Percentiles rank a stretch among this genome's conserved stretches.
Conservation (phyloP, 1,140 invertebrate species). For the Trissolcus basalis region DNA sequence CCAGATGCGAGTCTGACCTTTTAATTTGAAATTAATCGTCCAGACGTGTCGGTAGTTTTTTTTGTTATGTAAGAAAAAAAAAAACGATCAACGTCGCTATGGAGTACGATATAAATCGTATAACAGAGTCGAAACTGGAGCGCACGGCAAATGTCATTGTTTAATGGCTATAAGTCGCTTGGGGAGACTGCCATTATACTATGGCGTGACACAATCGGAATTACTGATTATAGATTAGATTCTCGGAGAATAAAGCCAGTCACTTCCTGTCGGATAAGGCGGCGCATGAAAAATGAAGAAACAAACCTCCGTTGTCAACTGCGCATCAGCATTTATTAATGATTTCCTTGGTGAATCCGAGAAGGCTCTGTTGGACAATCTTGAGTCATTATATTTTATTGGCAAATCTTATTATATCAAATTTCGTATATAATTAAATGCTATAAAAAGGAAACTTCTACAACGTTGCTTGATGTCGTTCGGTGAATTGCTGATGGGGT, state of each 20-base stretch:
- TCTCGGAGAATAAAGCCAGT: slow-evolving; percentile 62
- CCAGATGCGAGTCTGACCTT: background rate
- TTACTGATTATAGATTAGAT: slow-evolving; percentile 66
- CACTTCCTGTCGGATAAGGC: slow-evolving; percentile 57
- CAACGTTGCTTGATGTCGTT: no score
- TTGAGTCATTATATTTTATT: no score
- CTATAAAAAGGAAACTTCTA: no score
- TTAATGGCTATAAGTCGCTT: slow-evolving; percentile 42
- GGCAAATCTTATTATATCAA: no score
- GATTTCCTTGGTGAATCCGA: background rate
- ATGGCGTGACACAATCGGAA: slow-evolving; percentile 62
- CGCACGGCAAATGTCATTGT: slow-evolving; percentile 29
- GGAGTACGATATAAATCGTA: no score
- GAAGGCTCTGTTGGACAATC: background rate
- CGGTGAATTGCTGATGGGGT: no score
- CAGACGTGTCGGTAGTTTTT: no score
- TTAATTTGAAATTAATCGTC: background rate
- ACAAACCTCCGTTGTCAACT: slow-evolving; percentile 31
- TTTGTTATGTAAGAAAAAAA: no score
- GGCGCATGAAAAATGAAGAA: slow-evolving; percentile 46
- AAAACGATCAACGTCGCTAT: no score
- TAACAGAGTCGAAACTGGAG: no score
- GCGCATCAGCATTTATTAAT: background rate
- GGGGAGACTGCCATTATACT: slow-evolving; percentile 49
- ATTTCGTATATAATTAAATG: no score